Evolutionary conservation across 2,888 invertebrate species (phyloP).

Genomic region (Rhorus exstirpatorius): DNA sequence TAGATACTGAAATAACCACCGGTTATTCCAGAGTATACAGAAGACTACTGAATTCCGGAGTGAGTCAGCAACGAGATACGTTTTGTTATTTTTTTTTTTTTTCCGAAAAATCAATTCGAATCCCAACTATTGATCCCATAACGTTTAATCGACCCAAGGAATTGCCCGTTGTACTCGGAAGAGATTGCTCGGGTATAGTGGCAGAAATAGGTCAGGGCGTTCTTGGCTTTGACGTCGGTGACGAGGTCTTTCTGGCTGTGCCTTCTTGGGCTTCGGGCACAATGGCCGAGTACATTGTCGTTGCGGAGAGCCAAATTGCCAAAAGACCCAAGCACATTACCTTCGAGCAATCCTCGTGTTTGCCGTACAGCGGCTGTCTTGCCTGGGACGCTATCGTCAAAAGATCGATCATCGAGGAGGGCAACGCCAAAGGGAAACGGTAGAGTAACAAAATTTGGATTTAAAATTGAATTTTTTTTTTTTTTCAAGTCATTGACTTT

Average conservation of each 20-base stretch:
- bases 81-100: background rate
- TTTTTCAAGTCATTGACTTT: no score
- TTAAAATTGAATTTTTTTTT: slow-evolving; percentile 13
- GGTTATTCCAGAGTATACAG: slow-evolving; percentile 88
- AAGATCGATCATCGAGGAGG: slow-evolving; percentile 86
- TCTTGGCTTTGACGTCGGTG: slow-evolving; percentile 88
- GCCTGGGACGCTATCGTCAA: slow-evolving; percentile 87
- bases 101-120: background rate
- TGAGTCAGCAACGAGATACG: slow-evolving; percentile 74
- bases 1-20: slow-evolving; percentile 88
- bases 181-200: slow-evolving; percentile 89
- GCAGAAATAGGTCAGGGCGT: slow-evolving; percentile 89
- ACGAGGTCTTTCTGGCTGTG: slow-evolving; percentile 88
- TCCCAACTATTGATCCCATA: background rate
- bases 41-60: slow-evolving; percentile 83
- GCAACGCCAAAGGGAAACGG: slow-evolving; percentile 87
- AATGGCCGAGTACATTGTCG: slow-evolving; percentile 87
- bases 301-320: slow-evolving; percentile 87
- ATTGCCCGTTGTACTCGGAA: slow-evolving; percentile 88
- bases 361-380: slow-evolving; percentile 88
- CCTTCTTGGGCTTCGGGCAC: slow-evolving; percentile 89
- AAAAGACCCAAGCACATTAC: slow-evolving; percentile 88
- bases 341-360: slow-evolving; percentile 88
- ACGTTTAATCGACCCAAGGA: slow-evolving; percentile 76
- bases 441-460: slow-evolving; percentile 74